phyloP scores from a whole-genome alignment of 2,888 invertebrate species.

The Pyrgus malvae region DNA sequence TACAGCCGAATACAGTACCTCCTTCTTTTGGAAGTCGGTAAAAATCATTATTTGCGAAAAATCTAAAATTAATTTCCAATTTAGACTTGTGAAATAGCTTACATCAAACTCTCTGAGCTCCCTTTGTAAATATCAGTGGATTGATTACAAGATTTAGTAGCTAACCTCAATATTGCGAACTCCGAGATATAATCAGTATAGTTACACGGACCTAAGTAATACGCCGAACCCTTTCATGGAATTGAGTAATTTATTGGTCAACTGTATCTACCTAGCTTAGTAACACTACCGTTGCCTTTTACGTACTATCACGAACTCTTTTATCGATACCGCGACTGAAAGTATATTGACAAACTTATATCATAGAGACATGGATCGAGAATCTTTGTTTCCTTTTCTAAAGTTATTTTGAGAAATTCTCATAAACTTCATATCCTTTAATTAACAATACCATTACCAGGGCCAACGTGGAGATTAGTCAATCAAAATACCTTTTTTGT shows the following conservation, averaged over 20 bases:
- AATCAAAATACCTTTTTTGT: too few relatives aligned
- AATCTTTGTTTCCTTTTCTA: too few relatives aligned
- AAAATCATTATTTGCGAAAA: too few relatives aligned
- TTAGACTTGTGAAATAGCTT: too few relatives aligned
- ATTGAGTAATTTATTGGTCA: conserved; percentile 28
- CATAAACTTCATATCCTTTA: too few relatives aligned
- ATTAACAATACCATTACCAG: too few relatives aligned
- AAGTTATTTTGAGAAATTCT: too few relatives aligned
- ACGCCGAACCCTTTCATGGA: conserved; percentile 25
- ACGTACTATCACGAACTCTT: conserved; percentile 24
- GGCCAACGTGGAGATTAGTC: too few relatives aligned
- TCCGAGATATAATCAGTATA: conserved; percentile 22
- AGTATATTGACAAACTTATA: neutral
- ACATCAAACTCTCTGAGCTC: too few relatives aligned
- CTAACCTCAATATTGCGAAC: conserved; percentile 25
- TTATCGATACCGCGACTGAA: conserved; percentile 19
- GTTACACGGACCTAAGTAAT: conserved; percentile 26
- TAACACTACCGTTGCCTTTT: conserved; percentile 22
- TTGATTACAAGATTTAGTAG: conserved; percentile 23
- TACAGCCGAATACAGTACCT: too few relatives aligned
- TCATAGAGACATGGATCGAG: neutral
- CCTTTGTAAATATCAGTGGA: conserved; percentile 4
- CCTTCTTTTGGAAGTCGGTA: too few relatives aligned
- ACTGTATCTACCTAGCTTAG: conserved; percentile 17
- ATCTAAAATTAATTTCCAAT: too few relatives aligned